Conservation (phyloP, 1,140 invertebrate genomes). For the Episyrphus balteatus region DNA sequence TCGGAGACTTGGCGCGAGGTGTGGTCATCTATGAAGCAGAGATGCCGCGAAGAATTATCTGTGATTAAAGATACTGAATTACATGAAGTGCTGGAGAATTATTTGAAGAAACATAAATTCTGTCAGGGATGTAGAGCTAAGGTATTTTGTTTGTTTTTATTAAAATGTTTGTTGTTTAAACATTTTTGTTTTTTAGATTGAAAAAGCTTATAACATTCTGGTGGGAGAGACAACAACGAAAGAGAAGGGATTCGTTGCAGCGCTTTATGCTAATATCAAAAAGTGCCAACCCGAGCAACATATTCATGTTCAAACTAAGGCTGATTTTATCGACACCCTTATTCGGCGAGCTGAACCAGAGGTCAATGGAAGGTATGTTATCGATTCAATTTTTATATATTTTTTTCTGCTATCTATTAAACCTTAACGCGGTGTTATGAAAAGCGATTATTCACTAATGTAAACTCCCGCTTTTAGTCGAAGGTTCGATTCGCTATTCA, state of each 20-base stretch:
- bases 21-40: constrained; percentile 77
- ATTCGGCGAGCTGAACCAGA: constrained; percentile 84
- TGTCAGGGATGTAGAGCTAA: constrained; percentile 86
- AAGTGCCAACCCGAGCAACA: constrained; percentile 76
- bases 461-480: no score
- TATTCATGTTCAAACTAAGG: constrained; percentile 74
- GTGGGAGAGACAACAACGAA: constrained; percentile 72
- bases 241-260: constrained; percentile 79
- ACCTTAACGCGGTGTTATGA: no score
- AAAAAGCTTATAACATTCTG: constrained; percentile 74
- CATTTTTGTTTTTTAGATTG: constrained; percentile 36
- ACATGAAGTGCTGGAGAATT: constrained; percentile 74
- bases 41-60: constrained; percentile 74
- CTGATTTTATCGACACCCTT: constrained; percentile 76
- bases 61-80: constrained; percentile 73
- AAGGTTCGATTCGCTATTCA: no score
- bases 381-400: no score
- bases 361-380: constrained; percentile 60
- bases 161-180: background rate
- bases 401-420: no score
- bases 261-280: constrained; percentile 74
- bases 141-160: constrained; percentile 38
- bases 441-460: no score
- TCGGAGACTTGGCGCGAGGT: constrained; percentile 64
- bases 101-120: constrained; percentile 84